These are phyloP conservation scores for Acanthochromis polyacanthus DNA, from an alignment of 2,113 vertebrate genomes.

Conservation along the genomic window DNA sequence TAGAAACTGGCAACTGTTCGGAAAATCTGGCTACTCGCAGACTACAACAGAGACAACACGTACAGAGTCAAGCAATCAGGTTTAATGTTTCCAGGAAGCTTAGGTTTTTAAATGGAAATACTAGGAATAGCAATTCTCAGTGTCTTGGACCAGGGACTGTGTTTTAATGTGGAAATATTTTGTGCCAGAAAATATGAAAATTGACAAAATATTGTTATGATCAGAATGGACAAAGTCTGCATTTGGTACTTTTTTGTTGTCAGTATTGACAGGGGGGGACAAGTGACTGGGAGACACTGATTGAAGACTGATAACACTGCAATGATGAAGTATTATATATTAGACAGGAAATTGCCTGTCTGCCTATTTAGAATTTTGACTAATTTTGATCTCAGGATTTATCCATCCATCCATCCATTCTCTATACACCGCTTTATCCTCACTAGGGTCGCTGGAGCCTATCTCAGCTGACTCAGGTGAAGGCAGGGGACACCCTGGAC, in stretches of 20 bases:
- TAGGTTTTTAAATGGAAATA: constrained; percentile 13
- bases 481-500: too few species aligned
- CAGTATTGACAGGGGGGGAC: not conserved
- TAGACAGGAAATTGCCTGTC: too few species aligned
- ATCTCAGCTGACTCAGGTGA: too few species aligned
- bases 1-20: constrained; percentile 54
- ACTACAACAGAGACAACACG: not conserved
- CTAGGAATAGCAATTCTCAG: not conserved
- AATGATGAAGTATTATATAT: not conserved
- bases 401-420: too few species aligned
- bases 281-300: not conserved
- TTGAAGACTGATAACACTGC: not conserved
- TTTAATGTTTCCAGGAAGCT: constrained; percentile 10
- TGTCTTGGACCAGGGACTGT: not conserved
- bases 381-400: too few species aligned
- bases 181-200: constrained; percentile 10
- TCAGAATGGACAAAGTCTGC: not conserved
- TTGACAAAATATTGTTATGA: not conserved
- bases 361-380: too few species aligned
- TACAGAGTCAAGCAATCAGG: not conserved
- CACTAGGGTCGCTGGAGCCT: too few species aligned
- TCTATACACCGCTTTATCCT: too few species aligned
- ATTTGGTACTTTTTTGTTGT: not conserved
- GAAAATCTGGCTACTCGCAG: constrained; percentile 40
- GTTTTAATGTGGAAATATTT: constrained; percentile 10